Evolutionary conservation across 2,797 vertebrate genomes (phyloP).

Genomic region (Argyrosomus regius): DNA sequence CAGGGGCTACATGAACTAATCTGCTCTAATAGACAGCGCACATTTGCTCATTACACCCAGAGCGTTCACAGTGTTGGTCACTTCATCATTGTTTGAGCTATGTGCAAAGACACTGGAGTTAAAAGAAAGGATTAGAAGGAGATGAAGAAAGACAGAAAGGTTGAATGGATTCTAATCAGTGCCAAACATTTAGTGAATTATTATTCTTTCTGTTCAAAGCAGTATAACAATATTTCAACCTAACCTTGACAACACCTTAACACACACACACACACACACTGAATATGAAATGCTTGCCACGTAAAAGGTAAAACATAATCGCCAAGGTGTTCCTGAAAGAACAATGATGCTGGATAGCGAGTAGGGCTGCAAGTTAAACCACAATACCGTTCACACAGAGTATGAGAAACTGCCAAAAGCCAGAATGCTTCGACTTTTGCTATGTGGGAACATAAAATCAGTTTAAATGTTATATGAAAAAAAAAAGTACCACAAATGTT

Average conservation of each 20-base stretch:
- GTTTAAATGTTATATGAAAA: too few relatives aligned
- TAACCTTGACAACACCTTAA: constrained; percentile 29
- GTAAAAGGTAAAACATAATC: background rate
- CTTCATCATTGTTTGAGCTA: constrained; percentile 39
- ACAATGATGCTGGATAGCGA: constrained; percentile 1
- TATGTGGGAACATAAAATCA: too few relatives aligned
- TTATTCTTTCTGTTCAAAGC: background rate
- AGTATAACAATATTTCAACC: background rate
- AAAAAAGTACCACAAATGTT: too few relatives aligned
- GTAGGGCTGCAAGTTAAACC: background rate
- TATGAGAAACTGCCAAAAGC: background rate
- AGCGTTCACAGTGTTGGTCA: constrained; percentile 32
- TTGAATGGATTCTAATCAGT: background rate
- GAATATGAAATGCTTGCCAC: background rate
- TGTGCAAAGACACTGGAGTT: background rate
- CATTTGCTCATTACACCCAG: constrained; percentile 50
- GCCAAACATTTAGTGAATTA: background rate
- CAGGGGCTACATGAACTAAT: constrained; percentile 66
- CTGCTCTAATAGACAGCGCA: constrained; percentile 57
- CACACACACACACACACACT: background rate
- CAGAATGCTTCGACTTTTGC: background rate
- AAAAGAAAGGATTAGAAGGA: background rate
- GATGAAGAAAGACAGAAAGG: background rate
- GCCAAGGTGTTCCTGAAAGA: background rate
- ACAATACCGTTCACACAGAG: too few relatives aligned